phyloP scores from a whole-genome alignment of 2,888 invertebrate species.

The Meganola albula region DNA sequence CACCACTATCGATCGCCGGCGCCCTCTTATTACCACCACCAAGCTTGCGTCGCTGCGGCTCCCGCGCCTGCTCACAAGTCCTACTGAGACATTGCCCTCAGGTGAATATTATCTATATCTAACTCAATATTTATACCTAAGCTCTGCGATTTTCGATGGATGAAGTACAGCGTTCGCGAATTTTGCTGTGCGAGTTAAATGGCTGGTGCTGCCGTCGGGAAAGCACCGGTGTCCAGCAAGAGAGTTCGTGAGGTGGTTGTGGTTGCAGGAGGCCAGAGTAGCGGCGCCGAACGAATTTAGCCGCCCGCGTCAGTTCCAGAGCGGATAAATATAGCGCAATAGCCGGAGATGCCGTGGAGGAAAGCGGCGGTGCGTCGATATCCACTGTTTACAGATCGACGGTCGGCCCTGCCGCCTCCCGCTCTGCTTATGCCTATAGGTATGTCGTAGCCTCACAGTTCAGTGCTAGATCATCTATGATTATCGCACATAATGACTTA shows the following conservation, averaged over 20 bases:
- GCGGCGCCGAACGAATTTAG: constrained; percentile 73
- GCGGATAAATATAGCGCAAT: constrained; percentile 73
- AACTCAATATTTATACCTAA: constrained; percentile 21
- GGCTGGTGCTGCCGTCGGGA: constrained; percentile 37
- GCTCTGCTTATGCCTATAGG: constrained; percentile 64
- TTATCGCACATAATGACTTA: no score
- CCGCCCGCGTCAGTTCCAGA: constrained; percentile 68
- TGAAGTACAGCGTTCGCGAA: constrained; percentile 49
- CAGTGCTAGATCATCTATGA: no score
- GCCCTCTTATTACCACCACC: constrained; percentile 76
- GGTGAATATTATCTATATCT: constrained; percentile 41
- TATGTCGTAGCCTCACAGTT: constrained; percentile 58
- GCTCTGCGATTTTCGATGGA: constrained; percentile 43
- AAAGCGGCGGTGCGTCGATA: constrained; percentile 73
- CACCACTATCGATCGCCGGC: constrained; percentile 70
- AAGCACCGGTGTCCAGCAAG: constrained; percentile 42
- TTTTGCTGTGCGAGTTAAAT: constrained; percentile 55
- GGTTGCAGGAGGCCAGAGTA: constrained; percentile 71
- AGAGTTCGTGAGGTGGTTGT: constrained; percentile 69
- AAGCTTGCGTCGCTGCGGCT: constrained; percentile 77
- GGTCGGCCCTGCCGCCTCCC: constrained; percentile 69
- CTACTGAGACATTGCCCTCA: constrained; percentile 63
- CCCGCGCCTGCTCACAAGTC: constrained; percentile 71
- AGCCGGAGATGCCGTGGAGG: constrained; percentile 66
- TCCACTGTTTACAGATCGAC: constrained; percentile 74